Base-by-base conservation (phyloP, 2,888 invertebrate species). In the Tuta absoluta region DNA sequence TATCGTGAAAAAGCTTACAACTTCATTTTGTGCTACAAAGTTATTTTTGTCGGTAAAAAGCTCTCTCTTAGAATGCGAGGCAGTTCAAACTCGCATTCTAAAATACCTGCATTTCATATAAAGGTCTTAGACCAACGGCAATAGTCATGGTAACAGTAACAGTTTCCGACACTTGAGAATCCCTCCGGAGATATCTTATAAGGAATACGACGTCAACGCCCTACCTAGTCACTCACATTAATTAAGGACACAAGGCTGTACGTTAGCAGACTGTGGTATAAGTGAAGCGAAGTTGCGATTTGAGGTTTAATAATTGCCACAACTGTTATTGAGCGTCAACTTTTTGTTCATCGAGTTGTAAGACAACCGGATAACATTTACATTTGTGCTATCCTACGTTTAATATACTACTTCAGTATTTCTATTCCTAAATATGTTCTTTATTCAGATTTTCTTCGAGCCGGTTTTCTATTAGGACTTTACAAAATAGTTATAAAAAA, bases 191-290 rank as follows among this genome's bases (percentile, higher is more conserved):
- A 24, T 61, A 53, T 62, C 62, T 37, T 59, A 64, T 63, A 64
- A 45, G 64, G 58, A 62, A 66, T 21, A 12, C 28, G 28, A 41
- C 62, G 66, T 66, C 64, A 62, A 64, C 60, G 66, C 62, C 66
- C 66, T 66, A 48, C 21, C 62, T 63, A 66, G 63, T 66, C 37
- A 64, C 58, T 62, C 63, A 65, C 66, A 62, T 64, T 66, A 64
- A 64, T 66, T 66, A 66, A 64, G 66, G 64, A 62, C 66, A 51
- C 64, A 63, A 63, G 62, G 62, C 53, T 66, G 41, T 64, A 33
- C 41, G 53, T 63, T 53, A 53, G 23, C 24, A 12, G 23, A 3
- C 12, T 53, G 23, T 23, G 51, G 51, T 24, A 14, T 7, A 53
- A 53, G 51, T 53, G 2, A 23, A 11, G 24, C 17, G 49, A 49